Evolutionary conservation across 1,140 invertebrate genomes (phyloP).

Genomic region (Drosophila pruinosa): DNA sequence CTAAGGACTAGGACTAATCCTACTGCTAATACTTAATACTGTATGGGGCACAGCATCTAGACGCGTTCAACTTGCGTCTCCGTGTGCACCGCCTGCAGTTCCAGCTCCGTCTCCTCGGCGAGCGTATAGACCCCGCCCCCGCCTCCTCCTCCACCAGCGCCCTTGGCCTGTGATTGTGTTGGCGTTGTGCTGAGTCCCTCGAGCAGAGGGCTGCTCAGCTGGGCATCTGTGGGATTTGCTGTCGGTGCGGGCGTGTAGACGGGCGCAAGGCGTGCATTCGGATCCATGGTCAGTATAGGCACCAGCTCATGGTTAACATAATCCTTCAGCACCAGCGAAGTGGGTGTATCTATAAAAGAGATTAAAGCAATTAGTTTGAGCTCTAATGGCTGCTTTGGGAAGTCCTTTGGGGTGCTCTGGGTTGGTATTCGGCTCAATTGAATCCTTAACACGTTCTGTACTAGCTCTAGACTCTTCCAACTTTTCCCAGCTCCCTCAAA

Average conservation of each 20-base stretch:
- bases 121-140: constrained; percentile 86
- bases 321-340: constrained; percentile 83
- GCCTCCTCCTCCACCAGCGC: no score
- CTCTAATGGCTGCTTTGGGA: no score
- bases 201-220: constrained; percentile 57
- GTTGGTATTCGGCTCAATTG: no score
- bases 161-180: background rate
- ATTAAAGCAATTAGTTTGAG: background rate
- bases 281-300: constrained; percentile 81
- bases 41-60: constrained; percentile 27
- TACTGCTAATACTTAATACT: constrained; percentile 47
- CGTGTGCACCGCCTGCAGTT: constrained; percentile 82
- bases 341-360: constrained; percentile 84
- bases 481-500: background rate
- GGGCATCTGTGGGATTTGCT: constrained; percentile 10
- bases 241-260: constrained; percentile 33
- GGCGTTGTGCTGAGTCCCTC: constrained; percentile 48
- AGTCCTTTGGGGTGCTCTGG: no score
- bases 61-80: constrained; percentile 76
- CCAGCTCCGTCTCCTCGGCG: constrained; percentile 86
- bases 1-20: constrained; percentile 26
- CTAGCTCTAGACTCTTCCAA: no score
- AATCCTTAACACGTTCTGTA: no score
- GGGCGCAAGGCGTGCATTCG: constrained; percentile 56
- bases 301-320: constrained; percentile 81